Base-by-base conservation (phyloP, 2,113 vertebrate genomes). In the Xiphias gladius region DNA sequence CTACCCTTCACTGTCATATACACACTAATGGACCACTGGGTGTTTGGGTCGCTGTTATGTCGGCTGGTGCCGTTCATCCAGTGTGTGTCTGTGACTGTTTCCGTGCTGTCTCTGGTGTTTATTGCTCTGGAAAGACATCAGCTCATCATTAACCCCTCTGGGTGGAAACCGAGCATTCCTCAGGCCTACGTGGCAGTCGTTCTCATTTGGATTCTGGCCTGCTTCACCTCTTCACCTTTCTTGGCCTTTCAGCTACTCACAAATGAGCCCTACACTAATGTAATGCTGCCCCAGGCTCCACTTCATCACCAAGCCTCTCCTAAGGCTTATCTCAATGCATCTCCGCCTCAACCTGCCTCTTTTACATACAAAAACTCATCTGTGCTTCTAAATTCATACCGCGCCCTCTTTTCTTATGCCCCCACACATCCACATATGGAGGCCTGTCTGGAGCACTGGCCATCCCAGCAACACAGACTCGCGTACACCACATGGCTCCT, bases 21-120 rank as follows among this genome's bases (percentile, higher is more conserved):
- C 66, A 97, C 97, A 3, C 89, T 99, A n/a, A 97, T 99, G 97
- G 97, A 99, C 94, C 96, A 97, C 39, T 99, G 98, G 98, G 88
- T 97, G 85, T 98, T 99, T 71, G 98, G 97, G 2, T 96, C 96
- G 5, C 92, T 94, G 70, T 91, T 99, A 59, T 99, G 97, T 80
- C 97, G 97, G 68, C 90, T 97, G 82, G 96, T 95, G 17, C 96
- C 96, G 4, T 99, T 99, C 65, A 95, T 96, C 74, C 97, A 98
- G 89, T 99, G 97, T 46, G 90, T 95, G 64, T 98, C 97, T 0
- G 96, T 99, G 79, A 98, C 96, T 0, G 97, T 98, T 39, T 99
- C 98, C 14, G 96, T 97, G 32, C 93, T 99, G 65, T 98, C 97
- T 0, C 93, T 99, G 28, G 97, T 99, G 10, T 96, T 99, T 17